Evolutionary conservation across 2,113 vertebrate species (phyloP).

Genomic region (Narcine bancroftii): DNA sequence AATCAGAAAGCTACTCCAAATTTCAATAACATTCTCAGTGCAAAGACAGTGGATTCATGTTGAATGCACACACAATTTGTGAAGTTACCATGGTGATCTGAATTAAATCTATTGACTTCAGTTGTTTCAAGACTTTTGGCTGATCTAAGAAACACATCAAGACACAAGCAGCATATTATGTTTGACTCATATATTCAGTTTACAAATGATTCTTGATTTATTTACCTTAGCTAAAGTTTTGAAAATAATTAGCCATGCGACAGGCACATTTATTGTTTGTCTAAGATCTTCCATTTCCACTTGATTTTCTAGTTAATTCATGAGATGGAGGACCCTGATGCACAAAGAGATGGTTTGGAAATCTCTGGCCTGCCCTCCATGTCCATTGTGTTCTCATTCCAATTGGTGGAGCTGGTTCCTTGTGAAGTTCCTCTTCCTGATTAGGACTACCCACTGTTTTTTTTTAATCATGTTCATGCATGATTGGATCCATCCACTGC

Average conservation of each 20-base stretch:
- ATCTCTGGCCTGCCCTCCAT: neutral
- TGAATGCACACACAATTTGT: neutral
- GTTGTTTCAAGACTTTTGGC: neutral
- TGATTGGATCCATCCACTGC: no score
- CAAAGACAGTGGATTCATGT: neutral
- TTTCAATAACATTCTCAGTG: slow-evolving; percentile 15
- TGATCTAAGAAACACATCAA: neutral
- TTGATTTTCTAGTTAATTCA: neutral
- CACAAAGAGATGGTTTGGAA: neutral
- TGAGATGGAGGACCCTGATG: neutral
- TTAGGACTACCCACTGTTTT: no score
- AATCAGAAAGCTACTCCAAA: neutral
- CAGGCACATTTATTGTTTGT: neutral
- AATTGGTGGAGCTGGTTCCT: neutral
- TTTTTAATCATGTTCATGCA: no score
- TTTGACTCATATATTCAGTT: neutral
- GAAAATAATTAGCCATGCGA: neutral
- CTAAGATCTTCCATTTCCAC: neutral
- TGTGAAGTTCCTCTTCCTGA: neutral
- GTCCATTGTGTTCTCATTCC: neutral
- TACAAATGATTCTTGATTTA: neutral
- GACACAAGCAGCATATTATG: neutral
- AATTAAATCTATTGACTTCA: neutral
- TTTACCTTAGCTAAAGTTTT: neutral
- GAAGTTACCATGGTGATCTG: neutral